A percentile compares a stretch with the other conserved stretches of the same genome.
These are phyloP conservation scores for Xylocopa sonorina DNA, from an alignment of 1,140 invertebrate genomes.

Conservation along the genomic window DNA sequence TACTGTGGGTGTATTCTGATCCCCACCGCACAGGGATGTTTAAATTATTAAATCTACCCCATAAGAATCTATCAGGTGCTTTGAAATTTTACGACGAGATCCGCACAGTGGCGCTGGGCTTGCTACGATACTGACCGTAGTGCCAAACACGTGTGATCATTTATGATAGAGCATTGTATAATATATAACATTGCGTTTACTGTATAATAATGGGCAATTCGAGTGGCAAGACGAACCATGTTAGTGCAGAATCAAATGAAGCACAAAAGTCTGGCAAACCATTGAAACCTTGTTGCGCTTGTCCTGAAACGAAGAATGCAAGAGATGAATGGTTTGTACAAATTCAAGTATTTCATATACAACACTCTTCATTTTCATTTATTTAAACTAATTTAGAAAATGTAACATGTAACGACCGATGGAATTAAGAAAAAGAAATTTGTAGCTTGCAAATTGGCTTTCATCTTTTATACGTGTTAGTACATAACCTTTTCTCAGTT, in stretches of 20 bases:
- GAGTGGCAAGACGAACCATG: background rate
- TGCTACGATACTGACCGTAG: too few relatives aligned
- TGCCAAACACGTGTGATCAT: background rate
- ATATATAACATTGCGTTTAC: background rate
- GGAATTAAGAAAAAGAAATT: too few relatives aligned
- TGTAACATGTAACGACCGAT: background rate
- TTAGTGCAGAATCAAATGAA: background rate
- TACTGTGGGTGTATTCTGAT: too few relatives aligned
- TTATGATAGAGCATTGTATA: background rate
- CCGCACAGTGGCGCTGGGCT: background rate
- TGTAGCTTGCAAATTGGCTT: too few relatives aligned
- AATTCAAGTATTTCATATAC: conserved; percentile 10
- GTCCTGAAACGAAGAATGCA: conserved; percentile 96
- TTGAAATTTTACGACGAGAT: background rate
- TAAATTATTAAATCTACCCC: background rate
- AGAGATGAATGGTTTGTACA: conserved; percentile 93
- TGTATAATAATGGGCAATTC: conserved; percentile 29
- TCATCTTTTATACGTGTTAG: conserved; percentile 5
- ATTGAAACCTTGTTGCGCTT: conserved; percentile 96
- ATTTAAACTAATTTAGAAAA: background rate
- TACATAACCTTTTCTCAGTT: conserved; percentile 9
- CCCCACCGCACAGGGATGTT: too few relatives aligned
- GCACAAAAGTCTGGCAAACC: conserved; percentile 28
- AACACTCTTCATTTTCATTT: background rate
- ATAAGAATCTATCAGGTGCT: background rate